Evolutionary conservation across 1,140 invertebrate genomes (phyloP).

Genomic region (Chrysomallon squamiferum): DNA sequence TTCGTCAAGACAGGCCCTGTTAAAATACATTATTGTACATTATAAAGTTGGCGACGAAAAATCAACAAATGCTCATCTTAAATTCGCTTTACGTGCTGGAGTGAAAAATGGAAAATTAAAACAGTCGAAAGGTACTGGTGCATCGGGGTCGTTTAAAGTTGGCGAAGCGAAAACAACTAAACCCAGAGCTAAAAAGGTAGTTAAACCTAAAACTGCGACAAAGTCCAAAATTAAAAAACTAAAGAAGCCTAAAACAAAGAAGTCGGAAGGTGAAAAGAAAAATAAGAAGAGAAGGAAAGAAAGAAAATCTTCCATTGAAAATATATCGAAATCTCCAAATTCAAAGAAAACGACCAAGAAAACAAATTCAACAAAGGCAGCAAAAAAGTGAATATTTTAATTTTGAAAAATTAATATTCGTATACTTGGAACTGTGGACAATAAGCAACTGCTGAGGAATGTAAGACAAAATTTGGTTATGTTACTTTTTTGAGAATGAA

Average conservation of each 20-base stretch:
- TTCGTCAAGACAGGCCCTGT: conserved; percentile 53
- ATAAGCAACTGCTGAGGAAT: too few species aligned
- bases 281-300: conserved; percentile 26
- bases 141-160: conserved; percentile 55
- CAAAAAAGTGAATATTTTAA: background rate
- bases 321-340: conserved; percentile 10
- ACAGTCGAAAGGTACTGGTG: conserved; percentile 54
- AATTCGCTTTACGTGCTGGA: conserved; percentile 46
- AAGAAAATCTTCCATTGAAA: conserved; percentile 11
- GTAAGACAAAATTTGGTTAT: too few species aligned
- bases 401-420: too few species aligned
- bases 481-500: too few species aligned
- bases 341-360: conserved; percentile 13
- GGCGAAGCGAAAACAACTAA: conserved; percentile 28
- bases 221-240: conserved; percentile 22
- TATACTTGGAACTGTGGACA: too few species aligned
- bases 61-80: conserved; percentile 50
- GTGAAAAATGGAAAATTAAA: conserved; percentile 47
- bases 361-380: conserved; percentile 9
- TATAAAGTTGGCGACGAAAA: conserved; percentile 55
- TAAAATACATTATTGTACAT: conserved; percentile 57
- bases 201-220: conserved; percentile 29
- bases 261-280: background rate
- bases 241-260: conserved; percentile 10
- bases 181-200: conserved; percentile 16